Conservation (phyloP, 2,113 vertebrate genomes). For the Felis catus region DNA sequence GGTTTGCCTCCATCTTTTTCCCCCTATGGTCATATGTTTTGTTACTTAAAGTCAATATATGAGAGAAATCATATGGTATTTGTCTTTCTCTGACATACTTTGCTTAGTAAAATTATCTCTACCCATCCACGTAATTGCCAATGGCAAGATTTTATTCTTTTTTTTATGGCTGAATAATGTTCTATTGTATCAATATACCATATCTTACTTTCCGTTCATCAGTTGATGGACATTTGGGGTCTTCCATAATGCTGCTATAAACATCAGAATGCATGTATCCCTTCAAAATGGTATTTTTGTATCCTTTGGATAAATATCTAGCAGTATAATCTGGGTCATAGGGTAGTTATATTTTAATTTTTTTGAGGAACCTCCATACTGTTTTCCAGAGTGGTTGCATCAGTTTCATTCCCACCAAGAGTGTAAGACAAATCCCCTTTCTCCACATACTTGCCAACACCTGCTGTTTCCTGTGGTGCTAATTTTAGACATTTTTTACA, state of each 20-base stretch:
- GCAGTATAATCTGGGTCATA: not conserved
- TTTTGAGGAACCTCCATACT: too few species aligned
- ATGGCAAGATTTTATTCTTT: too few species aligned
- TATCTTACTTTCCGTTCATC: not conserved
- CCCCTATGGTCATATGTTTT: not conserved
- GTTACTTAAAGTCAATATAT: not conserved
- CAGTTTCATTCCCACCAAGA: not conserved
- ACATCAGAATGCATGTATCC: not conserved
- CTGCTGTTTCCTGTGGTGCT: not conserved
- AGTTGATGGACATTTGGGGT: not conserved
- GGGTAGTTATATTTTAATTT: too few species aligned
- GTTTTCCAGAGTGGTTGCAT: not conserved
- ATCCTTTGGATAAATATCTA: not conserved
- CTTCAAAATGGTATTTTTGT: not conserved
- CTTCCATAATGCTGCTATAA: not conserved
- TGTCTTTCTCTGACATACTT: too few species aligned
- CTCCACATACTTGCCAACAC: not conserved
- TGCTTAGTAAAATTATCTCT: too few species aligned
- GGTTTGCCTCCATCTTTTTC: too few species aligned
- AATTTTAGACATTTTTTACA: not conserved
- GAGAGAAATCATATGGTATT: not conserved
- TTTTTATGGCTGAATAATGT: too few species aligned
- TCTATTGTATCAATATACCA: too few species aligned
- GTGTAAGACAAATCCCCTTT: not conserved
- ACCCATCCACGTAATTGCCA: too few species aligned